These are phyloP conservation scores for Microtus oregoni DNA, from an alignment of 2,113 vertebrate genomes.

Conservation along the genomic window DNA sequence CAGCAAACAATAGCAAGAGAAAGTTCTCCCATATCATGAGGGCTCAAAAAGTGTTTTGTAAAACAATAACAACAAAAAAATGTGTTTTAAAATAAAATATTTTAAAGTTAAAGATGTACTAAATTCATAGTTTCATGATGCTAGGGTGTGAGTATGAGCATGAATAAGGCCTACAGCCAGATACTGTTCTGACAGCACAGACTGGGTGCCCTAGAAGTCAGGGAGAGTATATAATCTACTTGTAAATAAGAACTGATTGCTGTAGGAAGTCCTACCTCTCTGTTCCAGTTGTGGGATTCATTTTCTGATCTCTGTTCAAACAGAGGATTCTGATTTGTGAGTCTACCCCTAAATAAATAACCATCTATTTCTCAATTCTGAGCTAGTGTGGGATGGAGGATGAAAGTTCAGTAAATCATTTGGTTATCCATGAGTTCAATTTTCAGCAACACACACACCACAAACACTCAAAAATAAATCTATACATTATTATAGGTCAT, in stretches of 20 bases:
- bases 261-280: too few species aligned
- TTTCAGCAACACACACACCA: background rate
- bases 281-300: too few species aligned
- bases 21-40: background rate
- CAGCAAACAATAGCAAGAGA: background rate
- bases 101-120: slow-evolving; percentile 58
- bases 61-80: background rate
- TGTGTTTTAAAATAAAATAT: slow-evolving; percentile 2
- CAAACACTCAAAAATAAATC: too few species aligned
- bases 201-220: background rate
- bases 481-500: rapidly evolving
- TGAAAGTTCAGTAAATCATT: background rate
- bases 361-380: too few species aligned
- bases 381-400: background rate
- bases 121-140: background rate
- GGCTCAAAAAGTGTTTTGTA: background rate
- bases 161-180: background rate
- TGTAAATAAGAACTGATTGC: background rate
- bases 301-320: too few species aligned
- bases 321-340: too few species aligned
- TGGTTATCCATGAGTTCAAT: background rate
- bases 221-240: background rate
- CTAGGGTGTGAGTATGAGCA: background rate
- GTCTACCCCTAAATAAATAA: too few species aligned
- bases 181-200: background rate